phyloP scores from a whole-genome alignment of 2,797 vertebrate species.

The Cuculus canorus region DNA sequence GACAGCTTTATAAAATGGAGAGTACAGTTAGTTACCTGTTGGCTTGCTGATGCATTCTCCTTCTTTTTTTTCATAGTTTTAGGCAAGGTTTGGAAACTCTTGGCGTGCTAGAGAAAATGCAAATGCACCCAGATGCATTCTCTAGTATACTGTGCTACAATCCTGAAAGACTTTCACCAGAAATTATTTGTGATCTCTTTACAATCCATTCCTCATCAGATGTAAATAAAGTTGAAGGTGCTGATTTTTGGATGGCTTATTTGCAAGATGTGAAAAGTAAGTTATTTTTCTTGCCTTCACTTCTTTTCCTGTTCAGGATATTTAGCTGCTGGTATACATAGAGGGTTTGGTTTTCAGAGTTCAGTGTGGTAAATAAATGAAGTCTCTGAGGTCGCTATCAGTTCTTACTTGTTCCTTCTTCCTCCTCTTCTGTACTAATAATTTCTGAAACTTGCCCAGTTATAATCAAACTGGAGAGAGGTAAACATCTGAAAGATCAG shows the following conservation, averaged over 20 bases:
- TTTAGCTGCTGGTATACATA: not conserved
- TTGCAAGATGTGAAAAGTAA: constrained; percentile 88
- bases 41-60: not conserved
- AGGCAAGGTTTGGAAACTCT: constrained; percentile 89
- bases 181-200: constrained; percentile 81
- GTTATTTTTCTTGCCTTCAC: not conserved
- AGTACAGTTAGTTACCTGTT: not conserved
- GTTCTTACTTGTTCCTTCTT: not conserved
- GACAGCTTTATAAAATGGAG: not conserved
- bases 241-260: constrained; percentile 86
- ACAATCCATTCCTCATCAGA: constrained; percentile 73
- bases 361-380: not conserved
- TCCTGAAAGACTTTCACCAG: constrained; percentile 78
- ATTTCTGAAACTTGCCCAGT: not conserved
- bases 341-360: not conserved
- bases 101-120: constrained; percentile 90
- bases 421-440: not conserved
- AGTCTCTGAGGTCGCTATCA: not conserved
- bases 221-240: constrained; percentile 65
- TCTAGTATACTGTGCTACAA: constrained; percentile 81
- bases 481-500: not conserved
- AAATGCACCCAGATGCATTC: constrained; percentile 83
- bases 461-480: not conserved
- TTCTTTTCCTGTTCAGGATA: not conserved
- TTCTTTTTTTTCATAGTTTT: constrained; percentile 77